Evolutionary conservation across 2,888 invertebrate genomes (phyloP).

Genomic region (Drosophila demipolita): DNA sequence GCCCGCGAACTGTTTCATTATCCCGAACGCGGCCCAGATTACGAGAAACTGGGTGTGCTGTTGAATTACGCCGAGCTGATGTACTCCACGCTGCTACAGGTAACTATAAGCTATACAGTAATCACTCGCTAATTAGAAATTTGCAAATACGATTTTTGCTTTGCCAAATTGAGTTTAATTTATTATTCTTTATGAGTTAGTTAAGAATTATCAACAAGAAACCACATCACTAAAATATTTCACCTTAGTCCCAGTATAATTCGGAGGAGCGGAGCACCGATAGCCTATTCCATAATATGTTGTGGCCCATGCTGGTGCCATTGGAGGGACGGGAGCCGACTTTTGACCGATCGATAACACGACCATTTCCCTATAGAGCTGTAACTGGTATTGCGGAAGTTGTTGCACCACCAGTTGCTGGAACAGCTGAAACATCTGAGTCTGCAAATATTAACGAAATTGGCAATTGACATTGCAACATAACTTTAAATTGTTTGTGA

Average conservation of each 20-base stretch:
- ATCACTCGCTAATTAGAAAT: neutral
- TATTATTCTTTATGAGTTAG: too few species aligned
- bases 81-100: slow-evolving; percentile 50
- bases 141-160: neutral
- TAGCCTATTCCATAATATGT: slow-evolving; percentile 50
- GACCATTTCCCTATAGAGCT: slow-evolving; percentile 16
- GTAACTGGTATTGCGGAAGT: slow-evolving; percentile 6
- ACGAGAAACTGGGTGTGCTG: slow-evolving; percentile 34
- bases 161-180: too few species aligned
- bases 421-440: neutral
- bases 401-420: neutral
- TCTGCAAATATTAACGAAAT: neutral
- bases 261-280: neutral
- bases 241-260: slow-evolving; percentile 29
- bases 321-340: neutral
- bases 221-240: neutral
- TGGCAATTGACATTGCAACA: slow-evolving; percentile 11
- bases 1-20: slow-evolving; percentile 38
- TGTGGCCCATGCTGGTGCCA: slow-evolving; percentile 22
- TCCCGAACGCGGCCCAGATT: slow-evolving; percentile 48
- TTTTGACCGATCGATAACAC: slow-evolving; percentile 4
- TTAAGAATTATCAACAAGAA: too few species aligned
- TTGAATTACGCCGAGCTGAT: slow-evolving; percentile 53
- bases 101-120: neutral
- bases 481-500: slow-evolving; percentile 46